Percentiles rank a stretch among this genome's conserved stretches.
phyloP scores from a whole-genome alignment of 2,797 vertebrate genomes.

The Karalla daura region DNA sequence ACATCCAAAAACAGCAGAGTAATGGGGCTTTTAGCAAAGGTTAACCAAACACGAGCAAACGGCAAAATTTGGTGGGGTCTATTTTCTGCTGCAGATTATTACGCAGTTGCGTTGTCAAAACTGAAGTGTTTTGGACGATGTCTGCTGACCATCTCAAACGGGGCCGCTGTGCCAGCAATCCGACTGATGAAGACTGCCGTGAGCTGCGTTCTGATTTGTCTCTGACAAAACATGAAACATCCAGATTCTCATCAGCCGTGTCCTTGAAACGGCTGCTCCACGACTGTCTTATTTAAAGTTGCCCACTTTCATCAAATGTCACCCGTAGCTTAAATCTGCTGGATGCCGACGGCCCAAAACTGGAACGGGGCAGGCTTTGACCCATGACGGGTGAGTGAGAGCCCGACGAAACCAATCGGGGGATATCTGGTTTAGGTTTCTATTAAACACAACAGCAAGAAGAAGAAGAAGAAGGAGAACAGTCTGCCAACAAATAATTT shows the following conservation, averaged over 20 bases:
- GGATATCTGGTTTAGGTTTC: no score
- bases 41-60: neutral
- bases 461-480: neutral
- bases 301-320: neutral
- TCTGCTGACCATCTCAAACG: neutral
- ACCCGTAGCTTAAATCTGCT: neutral
- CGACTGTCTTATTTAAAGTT: neutral
- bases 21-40: neutral
- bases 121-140: no score
- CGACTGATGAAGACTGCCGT: neutral
- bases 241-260: neutral
- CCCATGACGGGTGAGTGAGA: conserved; percentile 13
- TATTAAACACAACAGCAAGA: neutral
- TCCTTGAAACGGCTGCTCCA: neutral
- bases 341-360: neutral
- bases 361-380: conserved; percentile 1
- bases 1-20: neutral
- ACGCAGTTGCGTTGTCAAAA: neutral
- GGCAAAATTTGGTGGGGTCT: neutral
- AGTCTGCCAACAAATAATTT: neutral
- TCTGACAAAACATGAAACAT: neutral
- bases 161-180: neutral
- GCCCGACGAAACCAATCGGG: neutral
- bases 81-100: neutral
- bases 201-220: no score